Evolutionary conservation across 2,797 vertebrate genomes (phyloP), one percentile per base, ranked within the genome.

Genomic region (Uromys caudimaculatus): DNA sequence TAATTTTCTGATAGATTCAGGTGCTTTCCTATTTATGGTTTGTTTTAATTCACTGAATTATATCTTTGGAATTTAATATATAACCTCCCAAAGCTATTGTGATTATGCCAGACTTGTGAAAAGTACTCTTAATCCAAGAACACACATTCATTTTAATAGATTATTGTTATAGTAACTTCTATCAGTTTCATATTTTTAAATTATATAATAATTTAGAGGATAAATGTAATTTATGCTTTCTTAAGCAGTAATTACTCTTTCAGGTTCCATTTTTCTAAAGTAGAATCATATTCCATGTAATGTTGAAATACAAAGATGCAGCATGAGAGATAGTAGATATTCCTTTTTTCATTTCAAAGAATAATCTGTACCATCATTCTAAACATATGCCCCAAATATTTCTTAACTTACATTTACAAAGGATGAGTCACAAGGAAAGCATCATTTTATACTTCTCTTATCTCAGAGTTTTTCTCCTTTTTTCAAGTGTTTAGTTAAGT

Each of bases 251-350:
- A 91, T n/a, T 76, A 52, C 38, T 91, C 16, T 96, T 83, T 92
- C 83, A 93, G 67, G 1, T 0, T 56, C 60, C 56, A 19, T 93
- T 47, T 64, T 98, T 56, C 62, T 95, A 95, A 98, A 96, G 92
- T 85, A 96, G 95, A 97, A 97, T 94, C 17, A 85, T 54, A 94
- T 92, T 58, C 11, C 56, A 88, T 9, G 78, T 97, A 95, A 96
- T 97, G 98, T 91, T 94, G 95, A 96, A 78, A 88, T 50, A 47
- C 94, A 93, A 97, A 97, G 97, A 94, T 96, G 9, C 73, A 96
- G 56, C 35, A 90, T 97, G 73, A 76, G 62, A 96, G 97, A 58
- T 89, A 89, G 24, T 67, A 78, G 41, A 89, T 50, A 56, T 90
- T 95, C 83, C 44, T 29, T 93, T 94, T 54, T 95, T 82, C 86